A percentile compares a stretch with the other conserved stretches of the same genome.
Conservation (phyloP, 2,113 vertebrate genomes). For the Marmota monax region DNA sequence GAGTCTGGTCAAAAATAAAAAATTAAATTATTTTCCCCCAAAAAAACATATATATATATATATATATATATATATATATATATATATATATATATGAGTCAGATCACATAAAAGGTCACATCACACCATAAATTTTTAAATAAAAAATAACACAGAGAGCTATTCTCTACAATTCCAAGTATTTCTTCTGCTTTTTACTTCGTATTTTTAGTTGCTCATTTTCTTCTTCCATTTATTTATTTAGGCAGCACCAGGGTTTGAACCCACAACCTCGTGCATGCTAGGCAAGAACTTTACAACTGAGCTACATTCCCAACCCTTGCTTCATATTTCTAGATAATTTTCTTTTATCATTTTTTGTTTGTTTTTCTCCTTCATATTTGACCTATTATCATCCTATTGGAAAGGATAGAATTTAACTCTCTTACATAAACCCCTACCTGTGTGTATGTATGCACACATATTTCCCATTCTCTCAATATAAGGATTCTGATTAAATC, state of each 20-base stretch:
- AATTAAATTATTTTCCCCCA: background rate
- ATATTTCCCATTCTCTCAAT: background rate
- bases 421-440: conserved; percentile 8
- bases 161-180: no score
- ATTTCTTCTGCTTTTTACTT: no score
- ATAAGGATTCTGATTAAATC: background rate
- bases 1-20: background rate
- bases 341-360: background rate
- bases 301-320: background rate
- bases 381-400: background rate
- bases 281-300: background rate
- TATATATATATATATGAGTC: background rate
- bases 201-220: no score
- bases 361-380: background rate
- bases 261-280: no score
- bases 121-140: background rate
- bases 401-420: background rate
- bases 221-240: no score
- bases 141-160: background rate
- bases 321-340: conserved; percentile 17
- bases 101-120: background rate
- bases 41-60: background rate
- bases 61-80: background rate
- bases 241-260: no score
- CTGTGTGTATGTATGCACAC: no score